Conservation (phyloP, 2,113 vertebrate species). For the Bos taurus region ARS-UCD2.0 NC_037332.1:49573501-49574000, state of each 20-base stretch:
- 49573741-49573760: not conserved
- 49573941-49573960: not conserved
- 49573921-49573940: not conserved
- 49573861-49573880: not conserved
- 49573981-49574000: not conserved
- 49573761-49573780: not conserved
- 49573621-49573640: no score
- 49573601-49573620: no score
- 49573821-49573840: not conserved
- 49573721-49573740: not conserved
- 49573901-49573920: not conserved
- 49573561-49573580: no score
- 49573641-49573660: no score
- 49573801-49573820: not conserved
- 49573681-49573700: no score
- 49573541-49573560: no score
- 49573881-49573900: not conserved
- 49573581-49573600: no score
- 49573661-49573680: no score
- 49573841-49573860: not conserved
- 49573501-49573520: no score
- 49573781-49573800: not conserved
- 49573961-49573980: not conserved
- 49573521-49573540: no score
- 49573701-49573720: no score